Base-by-base conservation (phyloP, 2,888 invertebrate genomes). In the Polymixis lichenea region DNA sequence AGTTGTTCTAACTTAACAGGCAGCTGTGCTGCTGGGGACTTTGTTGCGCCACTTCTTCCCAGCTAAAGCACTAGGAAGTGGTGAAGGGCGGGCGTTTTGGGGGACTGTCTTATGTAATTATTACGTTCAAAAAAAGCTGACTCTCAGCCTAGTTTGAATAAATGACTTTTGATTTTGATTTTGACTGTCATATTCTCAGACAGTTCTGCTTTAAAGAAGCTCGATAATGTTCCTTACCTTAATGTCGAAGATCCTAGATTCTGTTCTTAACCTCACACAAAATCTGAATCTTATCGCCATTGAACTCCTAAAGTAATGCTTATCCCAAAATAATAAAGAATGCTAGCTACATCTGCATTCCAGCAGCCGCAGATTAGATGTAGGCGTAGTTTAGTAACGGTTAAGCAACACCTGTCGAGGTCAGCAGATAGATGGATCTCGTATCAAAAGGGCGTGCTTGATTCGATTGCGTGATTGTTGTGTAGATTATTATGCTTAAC, bases 371-470 rank as follows among this genome's bases (percentile, higher is more conserved):
- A 61, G 69, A 85, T 82, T 72, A 61, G 25, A 72, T 61, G 83
- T 83, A 83, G 86, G 86, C 51, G 83, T 72, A 62, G 72, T 74
- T 84, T 68, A 72, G 78, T 83, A 72, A 66, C 72, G 61, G 80
- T 86, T 86, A 83, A 80, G 84, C 74, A 83, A 86, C 43, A 58
- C 60, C 60, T 68, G 73, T 32, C 84, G 74, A 86, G 87, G 84
- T 84, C 84, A 75, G 17, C 69, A 72, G 28, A 67, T 65, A 71
- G 78, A 86, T 84, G 75, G 70, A 72, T 75, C 84, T 86, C 61
- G 67, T 67, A 74, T 83, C 64, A 74, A 82, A 76, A 86, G 73
- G 83, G 78, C 86, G 70, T 53, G 53, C 58, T 68, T 62, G 64
- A 85, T 82, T 67, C 17, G 82, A 73, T 73, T 82, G 83, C 67